These are phyloP conservation scores for Ptiloglossa arizonensis DNA, from an alignment of 1,140 invertebrate genomes.

Conservation along the genomic window DNA sequence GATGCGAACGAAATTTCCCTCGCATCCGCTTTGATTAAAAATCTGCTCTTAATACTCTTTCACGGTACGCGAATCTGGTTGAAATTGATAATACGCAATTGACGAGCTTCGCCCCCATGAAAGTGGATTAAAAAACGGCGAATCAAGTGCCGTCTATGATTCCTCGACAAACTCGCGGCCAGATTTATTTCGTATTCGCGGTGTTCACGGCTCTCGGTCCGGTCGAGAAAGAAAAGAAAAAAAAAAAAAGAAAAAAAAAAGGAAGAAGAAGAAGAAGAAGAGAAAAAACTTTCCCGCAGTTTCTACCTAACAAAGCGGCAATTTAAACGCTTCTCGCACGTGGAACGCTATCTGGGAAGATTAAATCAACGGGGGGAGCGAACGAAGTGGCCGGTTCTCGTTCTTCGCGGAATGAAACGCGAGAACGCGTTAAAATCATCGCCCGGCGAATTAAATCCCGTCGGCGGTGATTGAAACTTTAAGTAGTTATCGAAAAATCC, in stretches of 20 bases:
- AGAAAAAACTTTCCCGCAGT: background rate
- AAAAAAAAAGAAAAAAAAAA: no score
- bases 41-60: background rate
- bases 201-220: no score
- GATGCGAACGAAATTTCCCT: background rate
- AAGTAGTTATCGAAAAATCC: constrained; percentile 18
- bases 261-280: no score
- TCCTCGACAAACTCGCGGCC: background rate
- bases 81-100: background rate
- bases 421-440: background rate
- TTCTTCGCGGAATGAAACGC: background rate
- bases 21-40: constrained; percentile 15
- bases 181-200: background rate
- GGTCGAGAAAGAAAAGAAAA: no score
- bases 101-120: background rate
- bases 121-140: background rate
- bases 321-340: no score
- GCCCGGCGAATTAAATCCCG: background rate
- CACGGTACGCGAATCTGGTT: background rate
- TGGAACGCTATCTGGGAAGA: no score
- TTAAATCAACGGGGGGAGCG: no score
- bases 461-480: background rate
- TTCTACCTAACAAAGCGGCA: background rate
- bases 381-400: no score
- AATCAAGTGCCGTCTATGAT: constrained; percentile 12